Percentiles rank a stretch among this genome's conserved stretches.
Evolutionary conservation across 2,113 vertebrate genomes (phyloP).

Genomic region (Chitala chitala): DNA sequence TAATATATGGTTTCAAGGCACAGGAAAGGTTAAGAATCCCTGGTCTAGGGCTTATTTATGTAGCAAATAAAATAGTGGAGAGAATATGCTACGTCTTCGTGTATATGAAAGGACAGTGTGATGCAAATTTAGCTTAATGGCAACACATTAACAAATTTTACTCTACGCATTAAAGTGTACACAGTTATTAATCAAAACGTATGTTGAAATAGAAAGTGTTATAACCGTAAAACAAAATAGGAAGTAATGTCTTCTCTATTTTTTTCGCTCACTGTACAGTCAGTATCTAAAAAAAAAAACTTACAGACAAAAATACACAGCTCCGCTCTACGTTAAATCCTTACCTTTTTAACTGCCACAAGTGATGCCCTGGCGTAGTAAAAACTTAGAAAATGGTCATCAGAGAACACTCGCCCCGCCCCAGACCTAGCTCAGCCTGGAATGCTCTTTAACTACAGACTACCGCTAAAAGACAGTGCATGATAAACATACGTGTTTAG

Average conservation of each 20-base stretch:
- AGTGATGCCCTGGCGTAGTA: slow-evolving; percentile 13
- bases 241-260: neutral
- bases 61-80: no score
- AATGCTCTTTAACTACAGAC: slow-evolving; percentile 26
- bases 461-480: neutral
- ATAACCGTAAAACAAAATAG: no score
- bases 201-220: no score
- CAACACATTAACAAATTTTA: no score
- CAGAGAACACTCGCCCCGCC: slow-evolving; percentile 5
- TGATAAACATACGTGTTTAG: neutral
- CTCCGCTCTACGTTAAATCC: neutral
- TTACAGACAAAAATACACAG: neutral
- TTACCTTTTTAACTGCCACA: slow-evolving; percentile 22
- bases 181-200: no score
- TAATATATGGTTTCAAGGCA: no score
- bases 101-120: no score
- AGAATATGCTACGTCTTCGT: no score
- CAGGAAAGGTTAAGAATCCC: no score
- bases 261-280: neutral
- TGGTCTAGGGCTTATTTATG: no score
- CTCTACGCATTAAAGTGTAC: no score
- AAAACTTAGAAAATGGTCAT: neutral
- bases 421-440: slow-evolving; percentile 30
- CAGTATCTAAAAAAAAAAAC: neutral
- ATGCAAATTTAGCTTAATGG: no score